Percentiles rank a stretch among this genome's conserved stretches.
phyloP scores from a whole-genome alignment of 2,113 vertebrate species.

The Datnioides undecimradiatus region DNA sequence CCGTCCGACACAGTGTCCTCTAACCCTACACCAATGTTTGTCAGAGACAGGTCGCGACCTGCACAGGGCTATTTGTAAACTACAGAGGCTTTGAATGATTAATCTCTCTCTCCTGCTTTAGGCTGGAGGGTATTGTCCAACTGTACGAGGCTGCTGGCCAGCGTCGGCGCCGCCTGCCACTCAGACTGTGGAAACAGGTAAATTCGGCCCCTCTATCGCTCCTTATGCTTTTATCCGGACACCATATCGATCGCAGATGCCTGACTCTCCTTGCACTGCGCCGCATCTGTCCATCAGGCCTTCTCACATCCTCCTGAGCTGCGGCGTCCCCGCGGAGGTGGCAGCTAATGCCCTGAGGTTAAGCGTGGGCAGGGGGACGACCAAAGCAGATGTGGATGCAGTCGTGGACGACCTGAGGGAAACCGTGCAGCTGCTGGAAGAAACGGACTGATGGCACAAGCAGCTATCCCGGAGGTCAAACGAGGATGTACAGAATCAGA shows the following conservation, averaged over 20 bases:
- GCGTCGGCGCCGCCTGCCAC: slow-evolving; percentile 95
- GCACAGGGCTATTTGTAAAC: slow-evolving; percentile 68
- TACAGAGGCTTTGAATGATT: slow-evolving; percentile 71
- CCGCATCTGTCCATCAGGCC: slow-evolving; percentile 83
- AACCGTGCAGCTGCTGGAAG: slow-evolving; percentile 85
- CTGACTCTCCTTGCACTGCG: not conserved
- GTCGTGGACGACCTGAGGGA: slow-evolving; percentile 90
- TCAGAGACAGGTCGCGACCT: slow-evolving; percentile 60
- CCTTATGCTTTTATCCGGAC: not conserved
- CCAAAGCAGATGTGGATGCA: slow-evolving; percentile 87
- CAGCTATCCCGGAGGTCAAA: slow-evolving; percentile 25
- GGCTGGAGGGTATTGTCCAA: slow-evolving; percentile 87
- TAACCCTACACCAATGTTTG: slow-evolving; percentile 49
- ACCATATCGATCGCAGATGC: not conserved
- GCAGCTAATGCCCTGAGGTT: slow-evolving; percentile 91
- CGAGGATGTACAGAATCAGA: slow-evolving; percentile 8
- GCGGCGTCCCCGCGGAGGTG: slow-evolving; percentile 84
- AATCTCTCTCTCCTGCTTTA: slow-evolving; percentile 70
- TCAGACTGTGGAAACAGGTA: slow-evolving; percentile 89
- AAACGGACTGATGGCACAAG: slow-evolving; percentile 56
- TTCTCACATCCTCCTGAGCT: slow-evolving; percentile 91
- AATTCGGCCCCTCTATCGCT: slow-evolving; percentile 24
- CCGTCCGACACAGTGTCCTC: slow-evolving; percentile 18
- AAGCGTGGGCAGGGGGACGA: slow-evolving; percentile 91
- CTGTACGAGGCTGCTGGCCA: slow-evolving; percentile 89